Base-by-base conservation (phyloP, 2,888 invertebrate genomes). In the Gasteruption jaculator region DNA sequence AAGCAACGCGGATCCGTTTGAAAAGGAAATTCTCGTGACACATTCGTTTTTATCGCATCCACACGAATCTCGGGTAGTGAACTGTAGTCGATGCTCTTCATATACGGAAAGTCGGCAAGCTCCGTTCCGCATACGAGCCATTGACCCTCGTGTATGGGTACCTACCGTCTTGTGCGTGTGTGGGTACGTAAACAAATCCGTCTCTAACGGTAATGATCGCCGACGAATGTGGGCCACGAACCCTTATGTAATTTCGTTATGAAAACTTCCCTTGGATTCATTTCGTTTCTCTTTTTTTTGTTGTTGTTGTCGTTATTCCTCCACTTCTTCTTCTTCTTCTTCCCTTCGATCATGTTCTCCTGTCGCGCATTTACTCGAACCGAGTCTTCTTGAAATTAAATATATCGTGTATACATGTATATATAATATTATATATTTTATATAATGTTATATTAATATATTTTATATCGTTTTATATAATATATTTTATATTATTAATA, bases 21-120 rank as follows among this genome's bases (percentile, higher is more conserved):
- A 68, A 68, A 67, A 68, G 64, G 67, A 66, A 67, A 67, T 63
- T 64, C 63, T 61, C 61, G 65, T 66, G 65, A 67, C 64, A 65
- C 65, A 63, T 66, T 65, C 63, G 67, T 67, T 67, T 67, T 68
- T 66, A 64, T 61, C 56, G 58, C 51, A 50, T 51, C 48, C 55
- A 52, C 50, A 57, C 60, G 61, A 63, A 61, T 65, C 63, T 60
- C 59, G 49, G 61, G 54, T n/a, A n/a, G n/a, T n/a, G n/a, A n/a
- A n/a, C n/a, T n/a, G n/a, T n/a, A n/a, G n/a, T n/a, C n/a, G n/a
- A n/a, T n/a, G n/a, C n/a, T n/a, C n/a, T n/a, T n/a, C 53, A 48
- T 61, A 58, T 58, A 61, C 63, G 61, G 61, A 62, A 62, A 62
- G 60, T 59, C 61, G 58, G 60, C 57, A 43, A 52, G 48, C 49